A percentile compares a stretch with the other conserved stretches of the same genome.
These are phyloP conservation scores for Pheosia gnoma DNA, from an alignment of 2,888 invertebrate genomes.

Conservation along the genomic window DNA sequence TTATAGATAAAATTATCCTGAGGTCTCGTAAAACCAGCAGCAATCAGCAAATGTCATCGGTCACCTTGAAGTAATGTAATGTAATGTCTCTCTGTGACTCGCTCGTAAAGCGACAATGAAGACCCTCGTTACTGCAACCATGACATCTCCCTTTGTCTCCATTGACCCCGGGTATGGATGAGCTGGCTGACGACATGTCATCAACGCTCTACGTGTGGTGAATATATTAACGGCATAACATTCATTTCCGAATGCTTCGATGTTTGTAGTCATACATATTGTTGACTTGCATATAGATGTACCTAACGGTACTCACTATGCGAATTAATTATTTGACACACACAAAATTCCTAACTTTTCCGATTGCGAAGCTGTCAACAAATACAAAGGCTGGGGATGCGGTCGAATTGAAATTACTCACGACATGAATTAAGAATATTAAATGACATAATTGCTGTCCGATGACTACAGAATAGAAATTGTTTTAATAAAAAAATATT, in stretches of 20 bases:
- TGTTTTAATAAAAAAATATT: too few relatives aligned
- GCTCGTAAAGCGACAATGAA: background rate
- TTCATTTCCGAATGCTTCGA: conserved; percentile 38
- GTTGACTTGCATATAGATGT: conserved; percentile 9
- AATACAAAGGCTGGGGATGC: too few relatives aligned
- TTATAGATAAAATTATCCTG: background rate
- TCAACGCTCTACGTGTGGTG: conserved; percentile 44
- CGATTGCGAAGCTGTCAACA: too few relatives aligned
- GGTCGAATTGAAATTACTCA: too few relatives aligned
- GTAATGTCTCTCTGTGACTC: background rate
- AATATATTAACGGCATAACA: conserved; percentile 49
- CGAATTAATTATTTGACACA: too few relatives aligned
- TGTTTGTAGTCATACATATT: conserved; percentile 27
- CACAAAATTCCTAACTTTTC: too few relatives aligned
- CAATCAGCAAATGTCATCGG: background rate
- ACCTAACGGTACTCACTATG: too few relatives aligned
- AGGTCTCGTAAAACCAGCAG: background rate
- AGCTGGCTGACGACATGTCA: conserved; percentile 36
- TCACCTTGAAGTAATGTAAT: background rate
- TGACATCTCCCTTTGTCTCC: conserved; percentile 38
- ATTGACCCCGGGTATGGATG: conserved; percentile 37
- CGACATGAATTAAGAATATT: too few relatives aligned
- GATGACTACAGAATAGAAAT: too few relatives aligned
- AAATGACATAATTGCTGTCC: too few relatives aligned
- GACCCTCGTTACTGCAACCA: background rate